Base-by-base conservation (phyloP, 2,113 vertebrate species). In the Lanius collurio region DNA sequence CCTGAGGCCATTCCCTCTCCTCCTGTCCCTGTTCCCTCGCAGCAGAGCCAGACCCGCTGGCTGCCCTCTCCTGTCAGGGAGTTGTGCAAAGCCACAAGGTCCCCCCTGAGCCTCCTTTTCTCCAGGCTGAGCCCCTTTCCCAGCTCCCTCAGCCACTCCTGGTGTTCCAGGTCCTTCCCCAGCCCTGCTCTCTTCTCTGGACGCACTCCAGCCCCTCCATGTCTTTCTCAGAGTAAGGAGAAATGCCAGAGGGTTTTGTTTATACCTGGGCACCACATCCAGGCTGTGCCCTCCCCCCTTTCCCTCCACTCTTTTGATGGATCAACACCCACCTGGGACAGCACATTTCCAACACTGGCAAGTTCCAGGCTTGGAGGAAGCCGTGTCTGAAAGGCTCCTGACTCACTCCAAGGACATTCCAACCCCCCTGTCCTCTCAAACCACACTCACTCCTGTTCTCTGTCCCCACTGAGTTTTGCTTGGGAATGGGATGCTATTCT, bases 1-100 rank as follows among this genome's bases (percentile, higher is more conserved):
- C 23, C 0, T 15, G 13, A 26, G 24, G 33, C 13, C 0, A 0
- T 75, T 75, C 0, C 11, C 24, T 15, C 53, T 46, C 3, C 0
- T 89, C 39, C 62, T 75, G 53, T 53, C 39, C 46, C 39, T 41
- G 46, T 60, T 75, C 39, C 60, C 28, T 30, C 53, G 12, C 15
- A 75, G 60, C 78, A 60, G 28, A 82, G 15, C 28, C 53, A 0
- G 0, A 17, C 8, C 7, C 8, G 3, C 27, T 0, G 0, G 27
- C 21, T 74, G 27, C 1, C 18, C 8, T 33, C 68, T 52, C 52
- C 52, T 74, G 68, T 33, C 68, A 65, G 68, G 46, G 68, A 67
- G 3, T 6, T 81, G 37, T 89, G 59, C 13, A 59, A 44, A 89
- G 68, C 28, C 68, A 74, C 0, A 37, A 33, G 44, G 46, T 9